These are phyloP conservation scores for Polyodon spathula DNA, from an alignment of 2,113 vertebrate species.

Conservation along the genomic window DNA sequence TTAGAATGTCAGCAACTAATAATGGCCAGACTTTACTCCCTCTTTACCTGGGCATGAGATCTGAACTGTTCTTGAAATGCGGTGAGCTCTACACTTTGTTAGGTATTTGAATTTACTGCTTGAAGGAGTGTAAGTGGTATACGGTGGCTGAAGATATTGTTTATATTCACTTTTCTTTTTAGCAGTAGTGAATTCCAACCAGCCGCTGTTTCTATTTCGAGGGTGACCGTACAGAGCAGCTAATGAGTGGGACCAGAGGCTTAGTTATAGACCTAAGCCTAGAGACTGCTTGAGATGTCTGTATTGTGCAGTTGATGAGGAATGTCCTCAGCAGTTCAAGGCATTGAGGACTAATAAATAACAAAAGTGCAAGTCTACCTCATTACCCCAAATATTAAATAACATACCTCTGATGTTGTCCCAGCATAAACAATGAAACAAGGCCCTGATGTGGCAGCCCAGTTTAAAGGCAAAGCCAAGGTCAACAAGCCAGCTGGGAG, in stretches of 20 bases:
- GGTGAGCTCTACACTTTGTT: too few species aligned
- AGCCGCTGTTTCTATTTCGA: neutral
- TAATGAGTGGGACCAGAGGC: neutral
- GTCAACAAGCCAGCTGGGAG: constrained; percentile 7
- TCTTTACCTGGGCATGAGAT: too few species aligned
- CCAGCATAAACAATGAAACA: constrained; percentile 17
- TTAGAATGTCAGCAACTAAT: too few species aligned
- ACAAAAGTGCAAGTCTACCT: constrained; percentile 14
- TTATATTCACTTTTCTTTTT: neutral
- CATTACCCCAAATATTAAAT: constrained; percentile 16
- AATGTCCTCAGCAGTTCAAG: constrained; percentile 10
- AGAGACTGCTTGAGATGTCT: neutral
- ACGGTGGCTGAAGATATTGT: neutral
- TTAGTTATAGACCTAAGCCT: too few species aligned
- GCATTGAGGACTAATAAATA: constrained; percentile 19
- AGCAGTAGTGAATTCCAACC: neutral
- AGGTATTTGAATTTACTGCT: too few species aligned
- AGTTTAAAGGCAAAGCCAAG: constrained; percentile 12
- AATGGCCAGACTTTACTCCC: too few species aligned
- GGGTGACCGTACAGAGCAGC: neutral
- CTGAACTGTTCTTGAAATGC: too few species aligned
- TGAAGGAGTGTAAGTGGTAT: neutral
- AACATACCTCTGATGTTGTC: constrained; percentile 12
- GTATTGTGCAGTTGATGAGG: constrained; percentile 10
- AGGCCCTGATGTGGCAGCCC: constrained; percentile 14